Percentiles rank a stretch among this genome's conserved stretches.
phyloP scores from a whole-genome alignment of 2,888 invertebrate genomes.

The Stramonita haemastoma region DNA sequence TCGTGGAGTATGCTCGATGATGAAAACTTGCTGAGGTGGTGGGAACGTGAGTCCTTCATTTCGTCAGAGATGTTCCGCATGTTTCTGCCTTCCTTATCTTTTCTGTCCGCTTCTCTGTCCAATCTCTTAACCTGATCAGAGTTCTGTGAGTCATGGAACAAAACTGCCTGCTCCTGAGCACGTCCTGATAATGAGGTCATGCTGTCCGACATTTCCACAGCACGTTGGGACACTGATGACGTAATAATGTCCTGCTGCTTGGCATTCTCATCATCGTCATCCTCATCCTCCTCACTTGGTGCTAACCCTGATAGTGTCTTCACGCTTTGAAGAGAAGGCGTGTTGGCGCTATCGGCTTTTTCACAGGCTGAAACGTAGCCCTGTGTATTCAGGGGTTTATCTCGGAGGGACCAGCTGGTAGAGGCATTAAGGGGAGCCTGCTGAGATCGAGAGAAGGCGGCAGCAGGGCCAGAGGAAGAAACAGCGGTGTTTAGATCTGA shows the following conservation, averaged over 20 bases:
- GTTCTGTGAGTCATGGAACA: neutral
- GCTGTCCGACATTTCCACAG: neutral
- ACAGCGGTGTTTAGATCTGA: neutral
- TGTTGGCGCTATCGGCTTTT: neutral
- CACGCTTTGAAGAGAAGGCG: neutral
- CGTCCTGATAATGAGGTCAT: neutral
- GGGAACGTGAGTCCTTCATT: neutral
- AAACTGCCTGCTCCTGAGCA: neutral
- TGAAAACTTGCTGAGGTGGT: neutral
- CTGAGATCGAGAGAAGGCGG: neutral
- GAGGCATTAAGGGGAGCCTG: neutral
- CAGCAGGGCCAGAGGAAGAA: neutral
- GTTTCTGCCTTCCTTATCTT: too few species aligned
- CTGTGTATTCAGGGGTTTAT: neutral
- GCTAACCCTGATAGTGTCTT: neutral
- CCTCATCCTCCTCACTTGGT: neutral
- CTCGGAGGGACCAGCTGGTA: neutral
- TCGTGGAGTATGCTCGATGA: neutral
- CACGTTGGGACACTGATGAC: conserved; percentile 15
- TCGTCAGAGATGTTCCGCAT: neutral
- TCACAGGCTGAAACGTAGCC: neutral
- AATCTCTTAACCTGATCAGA: neutral
- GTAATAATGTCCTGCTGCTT: too few species aligned
- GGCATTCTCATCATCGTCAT: too few species aligned
- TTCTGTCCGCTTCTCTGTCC: neutral